Evolutionary conservation across 2,797 vertebrate species (phyloP).

Genomic region (Champsocephalus esox): DNA sequence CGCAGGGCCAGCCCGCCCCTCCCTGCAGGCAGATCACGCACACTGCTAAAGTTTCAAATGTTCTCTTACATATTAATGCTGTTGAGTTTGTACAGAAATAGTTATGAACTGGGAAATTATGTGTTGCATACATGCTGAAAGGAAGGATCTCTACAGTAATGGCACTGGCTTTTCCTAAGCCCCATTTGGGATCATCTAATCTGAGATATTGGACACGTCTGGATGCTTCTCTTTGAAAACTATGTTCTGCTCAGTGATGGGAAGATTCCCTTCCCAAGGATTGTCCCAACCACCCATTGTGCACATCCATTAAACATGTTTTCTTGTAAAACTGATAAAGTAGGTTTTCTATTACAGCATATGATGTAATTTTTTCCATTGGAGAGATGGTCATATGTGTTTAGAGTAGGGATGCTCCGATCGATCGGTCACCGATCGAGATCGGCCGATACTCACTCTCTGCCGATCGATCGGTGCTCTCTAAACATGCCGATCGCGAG

Average conservation of each 20-base stretch:
- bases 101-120: neutral
- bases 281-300: neutral
- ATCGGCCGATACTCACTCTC: too few relatives aligned
- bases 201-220: neutral
- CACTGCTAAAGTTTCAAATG: too few relatives aligned
- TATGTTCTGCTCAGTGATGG: constrained; percentile 1
- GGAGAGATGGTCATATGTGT: too few relatives aligned
- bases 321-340: constrained; percentile 8
- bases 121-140: neutral
- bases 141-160: neutral
- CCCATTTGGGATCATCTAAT: constrained; percentile 9
- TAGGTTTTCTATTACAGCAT: too few relatives aligned
- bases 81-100: constrained; percentile 7
- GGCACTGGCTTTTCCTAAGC: neutral
- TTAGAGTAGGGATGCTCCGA: too few relatives aligned
- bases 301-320: neutral
- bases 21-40: too few relatives aligned
- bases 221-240: constrained; percentile 24
- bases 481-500: too few relatives aligned
- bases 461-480: too few relatives aligned
- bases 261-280: neutral
- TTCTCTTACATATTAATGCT: constrained; percentile 22
- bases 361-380: too few relatives aligned
- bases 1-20: too few relatives aligned
- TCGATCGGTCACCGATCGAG: too few relatives aligned